Evolutionary conservation across 2,888 invertebrate species (phyloP).

Genomic region (Pogonocherus hispidulus): DNA sequence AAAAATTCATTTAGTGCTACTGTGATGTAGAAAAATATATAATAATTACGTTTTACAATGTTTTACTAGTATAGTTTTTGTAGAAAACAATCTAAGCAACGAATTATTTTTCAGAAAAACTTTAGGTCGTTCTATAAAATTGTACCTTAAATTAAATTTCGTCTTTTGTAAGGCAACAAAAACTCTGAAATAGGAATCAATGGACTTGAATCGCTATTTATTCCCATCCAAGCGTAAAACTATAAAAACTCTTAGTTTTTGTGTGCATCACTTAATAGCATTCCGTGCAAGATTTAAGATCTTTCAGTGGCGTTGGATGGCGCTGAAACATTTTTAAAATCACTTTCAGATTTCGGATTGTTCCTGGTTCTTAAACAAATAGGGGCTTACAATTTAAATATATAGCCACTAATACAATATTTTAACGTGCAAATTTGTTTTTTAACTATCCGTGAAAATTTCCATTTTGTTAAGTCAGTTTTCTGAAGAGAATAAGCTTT

Average conservation of each 20-base stretch:
- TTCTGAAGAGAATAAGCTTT: too few species aligned
- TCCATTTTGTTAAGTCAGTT: too few species aligned
- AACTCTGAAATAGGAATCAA: slow-evolving; percentile 3
- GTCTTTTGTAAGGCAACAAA: neutral
- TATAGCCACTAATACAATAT: too few species aligned
- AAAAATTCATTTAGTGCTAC: neutral
- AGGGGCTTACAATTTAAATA: too few species aligned
- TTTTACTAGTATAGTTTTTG: neutral
- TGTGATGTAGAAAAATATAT: neutral
- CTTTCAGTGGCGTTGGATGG: neutral
- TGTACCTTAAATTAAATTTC: slow-evolving; percentile 4
- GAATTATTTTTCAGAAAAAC: neutral
- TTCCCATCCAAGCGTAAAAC: neutral
- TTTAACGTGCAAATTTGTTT: too few species aligned
- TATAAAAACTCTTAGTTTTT: neutral
- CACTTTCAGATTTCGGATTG: too few species aligned
- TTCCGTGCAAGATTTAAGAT: neutral
- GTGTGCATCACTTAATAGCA: neutral
- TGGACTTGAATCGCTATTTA: slow-evolving; percentile 9
- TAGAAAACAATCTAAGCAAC: neutral
- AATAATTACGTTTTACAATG: neutral
- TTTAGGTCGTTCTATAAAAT: neutral
- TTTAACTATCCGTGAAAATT: too few species aligned
- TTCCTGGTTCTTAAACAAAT: too few species aligned
- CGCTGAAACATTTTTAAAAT: neutral